Evolutionary conservation across 2,888 invertebrate species (phyloP).

Genomic region (Drosophila meridionalis): DNA sequence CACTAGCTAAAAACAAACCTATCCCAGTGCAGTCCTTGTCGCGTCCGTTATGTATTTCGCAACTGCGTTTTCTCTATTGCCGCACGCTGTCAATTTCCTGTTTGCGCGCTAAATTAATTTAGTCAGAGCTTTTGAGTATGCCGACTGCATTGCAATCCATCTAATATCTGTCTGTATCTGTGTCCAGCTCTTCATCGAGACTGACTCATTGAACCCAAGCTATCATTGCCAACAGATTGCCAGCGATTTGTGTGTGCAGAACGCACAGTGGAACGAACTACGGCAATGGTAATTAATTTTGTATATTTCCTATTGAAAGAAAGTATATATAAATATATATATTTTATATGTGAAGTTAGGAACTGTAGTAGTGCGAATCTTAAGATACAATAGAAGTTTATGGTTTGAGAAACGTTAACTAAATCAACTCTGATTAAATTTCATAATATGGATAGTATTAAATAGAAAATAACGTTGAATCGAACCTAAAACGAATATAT

Average conservation of each 20-base stretch:
- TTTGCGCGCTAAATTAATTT: slow-evolving; percentile 78
- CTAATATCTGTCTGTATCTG: slow-evolving; percentile 41
- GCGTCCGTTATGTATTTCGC: slow-evolving; percentile 15
- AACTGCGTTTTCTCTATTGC: slow-evolving; percentile 21
- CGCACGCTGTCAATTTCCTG: slow-evolving; percentile 65
- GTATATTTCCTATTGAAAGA: no score
- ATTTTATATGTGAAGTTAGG: no score
- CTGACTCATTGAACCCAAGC: slow-evolving; percentile 32
- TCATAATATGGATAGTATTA: no score
- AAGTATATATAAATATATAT: no score
- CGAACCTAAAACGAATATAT: no score
- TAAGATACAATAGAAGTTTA: no score
- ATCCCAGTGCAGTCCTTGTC: background rate
- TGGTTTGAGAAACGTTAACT: no score
- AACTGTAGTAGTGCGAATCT: no score
- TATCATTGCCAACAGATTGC: slow-evolving; percentile 18
- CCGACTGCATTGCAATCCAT: slow-evolving; percentile 42
- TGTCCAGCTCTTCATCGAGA: slow-evolving; percentile 41
- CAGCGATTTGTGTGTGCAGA: slow-evolving; percentile 25
- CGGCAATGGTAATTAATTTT: background rate
- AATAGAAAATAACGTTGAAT: no score
- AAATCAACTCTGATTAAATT: no score
- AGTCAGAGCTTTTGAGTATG: slow-evolving; percentile 69
- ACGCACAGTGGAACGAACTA: slow-evolving; percentile 34
- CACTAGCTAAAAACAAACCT: background rate